Percentiles rank a stretch among this genome's conserved stretches.
Evolutionary conservation across 2,113 vertebrate genomes (phyloP).

Genomic region (Hassar affinis): DNA sequence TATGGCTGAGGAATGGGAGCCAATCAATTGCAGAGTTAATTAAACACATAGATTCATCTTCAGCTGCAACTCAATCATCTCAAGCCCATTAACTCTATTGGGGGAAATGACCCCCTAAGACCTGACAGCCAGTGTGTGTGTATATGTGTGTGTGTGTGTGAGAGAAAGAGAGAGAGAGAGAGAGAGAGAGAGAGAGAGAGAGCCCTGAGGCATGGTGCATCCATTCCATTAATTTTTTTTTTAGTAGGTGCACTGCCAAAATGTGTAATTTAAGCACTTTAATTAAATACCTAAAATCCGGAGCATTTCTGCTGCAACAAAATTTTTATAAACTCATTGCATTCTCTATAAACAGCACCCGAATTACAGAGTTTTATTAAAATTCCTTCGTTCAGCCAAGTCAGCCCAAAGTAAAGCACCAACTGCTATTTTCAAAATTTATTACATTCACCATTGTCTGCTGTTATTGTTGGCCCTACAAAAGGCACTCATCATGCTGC

Average conservation of each 20-base stretch:
- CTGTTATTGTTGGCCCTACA: background rate
- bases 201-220: background rate
- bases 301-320: background rate
- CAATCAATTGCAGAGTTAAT: conserved; percentile 50
- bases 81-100: conserved; percentile 45
- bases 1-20: conserved; percentile 25
- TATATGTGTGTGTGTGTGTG: background rate
- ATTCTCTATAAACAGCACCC: background rate
- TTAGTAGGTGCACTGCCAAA: background rate
- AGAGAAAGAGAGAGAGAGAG: background rate
- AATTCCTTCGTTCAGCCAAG: background rate
- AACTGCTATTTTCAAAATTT: background rate
- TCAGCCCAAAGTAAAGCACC: background rate
- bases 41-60: conserved; percentile 45
- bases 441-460: background rate
- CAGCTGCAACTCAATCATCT: conserved; percentile 26
- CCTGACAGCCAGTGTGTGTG: background rate
- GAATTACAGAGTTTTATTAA: background rate
- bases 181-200: conserved; percentile 5
- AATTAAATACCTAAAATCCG: background rate
- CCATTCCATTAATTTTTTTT: background rate
- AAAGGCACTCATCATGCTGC: background rate
- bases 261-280: background rate
- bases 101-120: conserved; percentile 42
- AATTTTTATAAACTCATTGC: background rate